Base-by-base conservation (phyloP, 2,113 vertebrate species). In the Machaerirhynchus nigripectus region DNA sequence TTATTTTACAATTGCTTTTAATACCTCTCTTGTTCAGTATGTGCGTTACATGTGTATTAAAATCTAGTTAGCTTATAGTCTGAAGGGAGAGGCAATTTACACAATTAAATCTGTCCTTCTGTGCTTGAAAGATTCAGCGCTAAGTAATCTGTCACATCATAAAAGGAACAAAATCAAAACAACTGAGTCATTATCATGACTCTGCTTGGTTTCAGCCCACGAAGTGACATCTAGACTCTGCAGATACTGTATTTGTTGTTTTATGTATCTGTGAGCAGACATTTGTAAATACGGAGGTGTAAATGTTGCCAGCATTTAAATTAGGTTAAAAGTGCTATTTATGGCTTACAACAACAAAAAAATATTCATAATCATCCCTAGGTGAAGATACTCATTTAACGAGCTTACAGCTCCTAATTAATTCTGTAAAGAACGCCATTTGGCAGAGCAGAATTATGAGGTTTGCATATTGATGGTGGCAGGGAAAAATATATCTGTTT, bases 341-440 rank as follows among this genome's bases (percentile, higher is more conserved):
- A 87, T 97, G 94, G 90, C 87, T 96, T 89, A 55, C 79, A 87
- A 91, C 80, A 73, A 92, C 67, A 95, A 90, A 60, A 96, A 96
- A 95, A 94, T 74, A 95, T 47, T 96, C 89, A 94, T 96, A 89
- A 97, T 97, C 95, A 96, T 95, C 88, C 89, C 83, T 93, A 92
- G 97, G 96, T 97, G 96, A 97, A 98, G 89, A 94, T 86, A 84
- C 87, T 96, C 57, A 92, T 88, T 96, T 98, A 97, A 97, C 59
- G 2, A 97, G 97, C 96, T 98, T 97, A 92, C 79, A 96, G 96
- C 87, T 94, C 82, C 75, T 98, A 97, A 97, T 98, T 98, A 98
- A 98, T 98, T 98, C 97, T 97, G 93, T 87, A 80, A 95, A 96
- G 94, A 97, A 94, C 35, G 11, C 87, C 91, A 90, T 93, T 96